phyloP scores from a whole-genome alignment of 1,140 invertebrate genomes.

The Alviniconcha marisindica region DNA sequence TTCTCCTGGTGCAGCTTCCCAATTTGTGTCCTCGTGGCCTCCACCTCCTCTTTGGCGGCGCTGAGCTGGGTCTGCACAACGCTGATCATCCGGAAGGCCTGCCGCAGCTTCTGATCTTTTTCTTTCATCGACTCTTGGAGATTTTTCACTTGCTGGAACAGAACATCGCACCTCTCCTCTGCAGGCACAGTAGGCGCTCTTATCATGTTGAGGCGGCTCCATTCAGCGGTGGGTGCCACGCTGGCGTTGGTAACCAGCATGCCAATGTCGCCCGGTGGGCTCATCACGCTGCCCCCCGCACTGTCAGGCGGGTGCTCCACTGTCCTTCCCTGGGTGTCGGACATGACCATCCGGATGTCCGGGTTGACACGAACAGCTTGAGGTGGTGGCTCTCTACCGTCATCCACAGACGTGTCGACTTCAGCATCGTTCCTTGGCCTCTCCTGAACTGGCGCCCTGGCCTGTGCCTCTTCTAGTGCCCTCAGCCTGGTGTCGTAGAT shows the following conservation, averaged over 20 bases:
- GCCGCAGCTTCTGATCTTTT: not conserved
- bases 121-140: not conserved
- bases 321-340: not conserved
- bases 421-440: too few relatives aligned
- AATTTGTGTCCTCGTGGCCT: too few relatives aligned
- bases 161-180: slow-evolving; percentile 1
- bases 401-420: not conserved
- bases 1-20: not conserved
- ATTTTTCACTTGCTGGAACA: not conserved
- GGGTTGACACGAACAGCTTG: not conserved
- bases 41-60: not conserved
- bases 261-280: not conserved
- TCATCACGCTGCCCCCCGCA: not conserved
- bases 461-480: not conserved
- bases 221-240: not conserved
- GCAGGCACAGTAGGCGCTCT: not conserved
- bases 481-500: not conserved
- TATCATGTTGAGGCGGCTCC: not conserved
- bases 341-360: slow-evolving; percentile 74
- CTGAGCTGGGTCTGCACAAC: not conserved
- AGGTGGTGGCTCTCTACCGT: not conserved
- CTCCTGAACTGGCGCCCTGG: not conserved
- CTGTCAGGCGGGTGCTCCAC: not conserved
- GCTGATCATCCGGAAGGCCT: not conserved
- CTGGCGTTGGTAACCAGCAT: not conserved